Conservation (phyloP, 2,888 invertebrate genomes). For the Hedychridium roseum region DNA sequence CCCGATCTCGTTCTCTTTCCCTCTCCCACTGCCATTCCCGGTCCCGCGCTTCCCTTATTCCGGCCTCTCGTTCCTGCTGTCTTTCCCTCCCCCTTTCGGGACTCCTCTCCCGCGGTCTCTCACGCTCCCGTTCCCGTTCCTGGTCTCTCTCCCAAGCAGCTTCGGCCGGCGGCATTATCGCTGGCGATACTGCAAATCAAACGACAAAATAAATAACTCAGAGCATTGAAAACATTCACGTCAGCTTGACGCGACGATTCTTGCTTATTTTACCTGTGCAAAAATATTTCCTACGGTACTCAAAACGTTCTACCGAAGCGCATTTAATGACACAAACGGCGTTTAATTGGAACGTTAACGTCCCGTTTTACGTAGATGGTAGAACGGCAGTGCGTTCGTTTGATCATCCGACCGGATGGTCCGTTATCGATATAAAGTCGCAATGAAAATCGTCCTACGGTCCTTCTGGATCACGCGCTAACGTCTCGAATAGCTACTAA, state of each 20-base stretch:
- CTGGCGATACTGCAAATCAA: constrained; percentile 50
- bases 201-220: background rate
- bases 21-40: constrained; percentile 38
- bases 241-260: too few relatives aligned
- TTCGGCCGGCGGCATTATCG: constrained; percentile 51
- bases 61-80: constrained; percentile 41
- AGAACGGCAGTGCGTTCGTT: constrained; percentile 22
- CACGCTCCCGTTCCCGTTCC: constrained; percentile 42
- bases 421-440: constrained; percentile 29
- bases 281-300: too few relatives aligned
- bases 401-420: constrained; percentile 19
- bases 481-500: constrained; percentile 17
- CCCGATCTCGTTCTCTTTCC: constrained; percentile 44
- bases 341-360: too few relatives aligned
- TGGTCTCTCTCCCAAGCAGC: constrained; percentile 51
- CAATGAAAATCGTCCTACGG: constrained; percentile 31
- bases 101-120: constrained; percentile 40
- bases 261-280: too few relatives aligned
- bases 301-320: too few relatives aligned
- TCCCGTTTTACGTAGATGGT: too few relatives aligned
- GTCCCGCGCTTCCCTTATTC: constrained; percentile 28
- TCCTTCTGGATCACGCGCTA: constrained; percentile 26
- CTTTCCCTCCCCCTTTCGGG: constrained; percentile 35
- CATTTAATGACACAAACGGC: too few relatives aligned
- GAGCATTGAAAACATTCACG: background rate